Base-by-base conservation (phyloP, 1,140 invertebrate species). In the Ips typographus region DNA sequence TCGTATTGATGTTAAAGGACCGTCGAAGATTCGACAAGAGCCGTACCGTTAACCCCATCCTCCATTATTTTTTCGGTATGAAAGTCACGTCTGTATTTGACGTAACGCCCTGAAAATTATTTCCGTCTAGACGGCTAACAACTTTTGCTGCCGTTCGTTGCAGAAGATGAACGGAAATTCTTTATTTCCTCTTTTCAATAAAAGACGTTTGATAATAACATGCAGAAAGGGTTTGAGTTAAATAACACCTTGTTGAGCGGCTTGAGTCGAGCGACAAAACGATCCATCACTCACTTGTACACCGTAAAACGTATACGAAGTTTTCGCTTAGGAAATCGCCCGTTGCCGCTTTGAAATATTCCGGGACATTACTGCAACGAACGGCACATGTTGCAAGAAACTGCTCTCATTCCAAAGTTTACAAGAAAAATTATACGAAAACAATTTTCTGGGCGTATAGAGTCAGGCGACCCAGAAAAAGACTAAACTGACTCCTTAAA, bases 1-100 rank as follows among this genome's bases (percentile, higher is more conserved):
- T 61, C 56, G 43, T 59, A 68, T 72, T 59, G 70, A 64, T 64
- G 65, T 65, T 68, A 55, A 40, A 71, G 51, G 63, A 51, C 51
- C 40, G 49, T 47, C 47, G 44, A 37, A 52, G 58, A 68, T 55
- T 42, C 56, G 40, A 40, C 42, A 2, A 44, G 53, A 47, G 47
- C 5, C 6, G 52, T 22, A 37, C 8, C 8, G 37, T 55, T 38
- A 6, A 37, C 22, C 3, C 40, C 8, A 22, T 22, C 22, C 22
- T 22, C 22, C 22, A 22, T 22, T 22, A 22, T 47, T 41, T 58
- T 66, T 66, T 66, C 36, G 40, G 53, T 40, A 66, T 7, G 40
- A 22, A 40, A 66, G 64, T 66, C 64, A 66, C 64, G 64, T 66
- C 42, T 55, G 8, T 8, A 4, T 52, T 6, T 41, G 49, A 64